Conservation (phyloP, 2,113 vertebrate genomes). For the Poeciliopsis occidentalis region DNA sequence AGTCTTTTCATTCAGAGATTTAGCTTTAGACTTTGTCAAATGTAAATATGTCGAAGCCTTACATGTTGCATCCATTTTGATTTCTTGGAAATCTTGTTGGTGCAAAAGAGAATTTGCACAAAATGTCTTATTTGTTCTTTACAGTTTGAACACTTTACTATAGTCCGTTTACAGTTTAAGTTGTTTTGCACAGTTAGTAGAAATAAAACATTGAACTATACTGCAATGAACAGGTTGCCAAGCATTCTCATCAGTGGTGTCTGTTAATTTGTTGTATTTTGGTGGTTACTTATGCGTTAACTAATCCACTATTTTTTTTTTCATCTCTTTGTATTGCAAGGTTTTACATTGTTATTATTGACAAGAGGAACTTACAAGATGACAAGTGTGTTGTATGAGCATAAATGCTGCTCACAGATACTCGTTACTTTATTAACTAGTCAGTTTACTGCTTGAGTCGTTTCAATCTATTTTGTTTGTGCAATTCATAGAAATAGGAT, state of each 20-base stretch:
- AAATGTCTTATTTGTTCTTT: conserved; percentile 46
- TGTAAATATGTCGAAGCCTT: conserved; percentile 34
- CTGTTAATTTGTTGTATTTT: conserved; percentile 52
- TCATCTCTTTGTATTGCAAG: not conserved
- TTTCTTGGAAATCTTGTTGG: conserved; percentile 42
- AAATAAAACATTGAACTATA: conserved; percentile 36
- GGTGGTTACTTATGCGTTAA: conserved; percentile 46
- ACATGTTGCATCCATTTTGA: conserved; percentile 23
- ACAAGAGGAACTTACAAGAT: not conserved
- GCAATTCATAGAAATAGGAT: not conserved
- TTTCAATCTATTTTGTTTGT: not conserved
- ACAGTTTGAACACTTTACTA: conserved; percentile 25
- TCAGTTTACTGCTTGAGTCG: not conserved
- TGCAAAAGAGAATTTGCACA: conserved; percentile 64
- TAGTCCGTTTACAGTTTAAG: conserved; percentile 24
- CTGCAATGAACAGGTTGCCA: conserved; percentile 50
- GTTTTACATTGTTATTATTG: not conserved
- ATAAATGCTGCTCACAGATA: not conserved
- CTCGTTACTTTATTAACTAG: not conserved
- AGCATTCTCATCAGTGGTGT: conserved; percentile 41
- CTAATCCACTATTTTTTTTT: conserved; percentile 1
- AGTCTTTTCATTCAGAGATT: not conserved
- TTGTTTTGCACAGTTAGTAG: conserved; percentile 40
- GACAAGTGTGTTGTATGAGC: not conserved
- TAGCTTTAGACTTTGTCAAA: conserved; percentile 23